These are phyloP conservation scores for Leptoclinus maculatus DNA, from an alignment of 2,797 vertebrate genomes.

Conservation along the genomic window DNA sequence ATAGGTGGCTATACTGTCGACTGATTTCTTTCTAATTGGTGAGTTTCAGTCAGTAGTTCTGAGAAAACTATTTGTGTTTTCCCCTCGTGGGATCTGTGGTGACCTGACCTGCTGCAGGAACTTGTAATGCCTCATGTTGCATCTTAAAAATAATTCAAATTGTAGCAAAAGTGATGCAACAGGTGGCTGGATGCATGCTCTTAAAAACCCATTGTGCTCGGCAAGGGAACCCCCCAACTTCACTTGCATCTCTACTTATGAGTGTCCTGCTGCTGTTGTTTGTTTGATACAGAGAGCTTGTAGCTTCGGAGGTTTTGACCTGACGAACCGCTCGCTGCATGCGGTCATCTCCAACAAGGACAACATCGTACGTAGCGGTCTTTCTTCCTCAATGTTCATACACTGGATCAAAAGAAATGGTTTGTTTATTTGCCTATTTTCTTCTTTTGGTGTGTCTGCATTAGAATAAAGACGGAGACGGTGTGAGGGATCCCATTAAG, in stretches of 20 bases:
- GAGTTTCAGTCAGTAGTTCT: not conserved
- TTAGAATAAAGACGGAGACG: constrained; percentile 88
- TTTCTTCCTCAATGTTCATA: not conserved
- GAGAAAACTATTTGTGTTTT: not conserved
- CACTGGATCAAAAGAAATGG: not conserved
- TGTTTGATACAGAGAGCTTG: constrained; percentile 90
- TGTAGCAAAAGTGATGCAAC: not conserved
- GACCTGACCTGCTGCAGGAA: not conserved
- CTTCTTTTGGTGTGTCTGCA: constrained; percentile 45
- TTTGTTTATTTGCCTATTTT: not conserved
- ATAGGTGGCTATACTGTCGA: not conserved
- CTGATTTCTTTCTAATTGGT: not conserved
- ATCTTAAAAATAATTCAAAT: not conserved
- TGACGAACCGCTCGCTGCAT: constrained; percentile 90
- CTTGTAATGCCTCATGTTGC: not conserved
- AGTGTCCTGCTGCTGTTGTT: not conserved
- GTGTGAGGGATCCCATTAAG: constrained; percentile 89
- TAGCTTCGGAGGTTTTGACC: constrained; percentile 97
- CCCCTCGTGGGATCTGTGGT: not conserved
- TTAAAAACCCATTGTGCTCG: not conserved
- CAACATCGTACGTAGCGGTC: constrained; percentile 83
- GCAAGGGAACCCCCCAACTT: no score
- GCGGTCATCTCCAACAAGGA: constrained; percentile 81
- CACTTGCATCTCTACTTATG: not conserved
- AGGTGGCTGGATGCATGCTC: not conserved